Evolutionary conservation across 2,113 vertebrate genomes (phyloP).

Genomic region (Colaptes auratus): DNA sequence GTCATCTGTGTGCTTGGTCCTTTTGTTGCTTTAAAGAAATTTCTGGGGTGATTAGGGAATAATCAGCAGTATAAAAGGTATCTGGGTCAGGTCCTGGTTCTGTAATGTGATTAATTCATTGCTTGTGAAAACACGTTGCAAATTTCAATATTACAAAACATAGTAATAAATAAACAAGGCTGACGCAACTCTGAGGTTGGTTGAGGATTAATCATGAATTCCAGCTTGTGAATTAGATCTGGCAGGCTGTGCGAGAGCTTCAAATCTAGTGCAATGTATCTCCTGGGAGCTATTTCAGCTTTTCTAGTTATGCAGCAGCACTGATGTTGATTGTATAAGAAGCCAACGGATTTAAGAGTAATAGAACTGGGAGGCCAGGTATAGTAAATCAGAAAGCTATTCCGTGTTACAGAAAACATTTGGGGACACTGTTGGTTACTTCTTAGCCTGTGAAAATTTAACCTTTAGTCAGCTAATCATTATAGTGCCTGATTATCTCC

Average conservation of each 20-base stretch:
- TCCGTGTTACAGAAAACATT: conserved; percentile 22
- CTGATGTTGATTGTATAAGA: conserved; percentile 10
- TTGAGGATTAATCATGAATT: conserved; percentile 46
- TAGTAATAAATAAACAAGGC: conserved; percentile 35
- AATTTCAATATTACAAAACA: conserved; percentile 24
- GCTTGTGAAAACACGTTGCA: background rate
- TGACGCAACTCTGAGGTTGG: background rate
- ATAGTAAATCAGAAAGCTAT: conserved; percentile 23
- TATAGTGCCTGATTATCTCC: background rate
- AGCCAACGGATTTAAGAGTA: conserved; percentile 28
- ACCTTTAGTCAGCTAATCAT: background rate
- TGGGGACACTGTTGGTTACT: background rate
- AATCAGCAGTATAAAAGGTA: conserved; percentile 28
- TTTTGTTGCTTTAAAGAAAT: background rate
- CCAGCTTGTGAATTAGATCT: conserved; percentile 38
- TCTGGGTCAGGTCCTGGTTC: background rate
- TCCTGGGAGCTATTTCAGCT: conserved; percentile 38
- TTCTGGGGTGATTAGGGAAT: background rate
- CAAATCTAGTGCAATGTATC: conserved; percentile 27
- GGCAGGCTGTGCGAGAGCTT: conserved; percentile 28
- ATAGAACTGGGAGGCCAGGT: background rate
- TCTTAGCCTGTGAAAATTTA: background rate
- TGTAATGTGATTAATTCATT: background rate
- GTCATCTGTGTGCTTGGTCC: background rate
- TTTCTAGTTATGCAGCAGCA: conserved; percentile 13